phyloP scores from a whole-genome alignment of 2,888 invertebrate species.

The Gastracanthus pulcherrimus region DNA sequence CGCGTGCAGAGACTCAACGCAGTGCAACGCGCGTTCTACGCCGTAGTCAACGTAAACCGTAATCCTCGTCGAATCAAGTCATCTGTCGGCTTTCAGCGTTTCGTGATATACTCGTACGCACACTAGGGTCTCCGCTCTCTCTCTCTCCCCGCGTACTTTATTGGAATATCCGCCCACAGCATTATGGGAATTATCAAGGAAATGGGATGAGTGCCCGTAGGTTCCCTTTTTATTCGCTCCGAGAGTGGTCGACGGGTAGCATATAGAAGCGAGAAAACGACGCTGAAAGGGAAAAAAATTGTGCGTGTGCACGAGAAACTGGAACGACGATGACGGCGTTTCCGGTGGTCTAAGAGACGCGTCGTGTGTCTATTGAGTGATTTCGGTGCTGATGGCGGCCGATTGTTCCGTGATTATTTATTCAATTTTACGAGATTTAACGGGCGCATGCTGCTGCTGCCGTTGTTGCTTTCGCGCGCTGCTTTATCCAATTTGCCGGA shows the following conservation, averaged over 20 bases:
- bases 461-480: no score
- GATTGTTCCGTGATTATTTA: constrained; percentile 31
- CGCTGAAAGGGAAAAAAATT: constrained; percentile 42
- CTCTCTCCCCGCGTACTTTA: constrained; percentile 71
- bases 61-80: constrained; percentile 69
- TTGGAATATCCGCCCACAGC: constrained; percentile 78
- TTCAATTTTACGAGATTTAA: constrained; percentile 15
- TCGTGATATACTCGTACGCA: constrained; percentile 62
- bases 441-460: no score
- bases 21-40: background rate
- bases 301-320: constrained; percentile 21
- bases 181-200: constrained; percentile 77
- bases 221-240: constrained; percentile 42
- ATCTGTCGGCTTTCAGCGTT: constrained; percentile 71
- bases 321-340: constrained; percentile 32
- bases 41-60: constrained; percentile 55
- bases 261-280: constrained; percentile 3
- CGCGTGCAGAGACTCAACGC: background rate
- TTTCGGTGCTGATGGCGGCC: background rate
- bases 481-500: constrained; percentile 13
- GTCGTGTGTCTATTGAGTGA: constrained; percentile 10
- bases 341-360: background rate
- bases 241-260: background rate
- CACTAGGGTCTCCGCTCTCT: constrained; percentile 63
- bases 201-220: constrained; percentile 66